Base-by-base conservation (phyloP, 2,113 vertebrate species). In the Xerus inauris region DNA sequence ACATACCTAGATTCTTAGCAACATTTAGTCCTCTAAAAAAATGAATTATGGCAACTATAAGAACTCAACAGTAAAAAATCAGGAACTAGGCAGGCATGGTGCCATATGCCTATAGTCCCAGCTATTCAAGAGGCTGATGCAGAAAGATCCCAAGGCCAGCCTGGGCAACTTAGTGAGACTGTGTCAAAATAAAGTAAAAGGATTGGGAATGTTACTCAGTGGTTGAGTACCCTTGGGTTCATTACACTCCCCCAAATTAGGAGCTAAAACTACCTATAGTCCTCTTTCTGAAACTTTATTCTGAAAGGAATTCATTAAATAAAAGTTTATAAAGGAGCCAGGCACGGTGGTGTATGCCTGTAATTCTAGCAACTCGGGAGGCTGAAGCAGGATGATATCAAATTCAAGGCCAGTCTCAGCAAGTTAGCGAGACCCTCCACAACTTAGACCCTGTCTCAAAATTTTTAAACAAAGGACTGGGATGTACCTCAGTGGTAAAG, bases 21-120 rank as follows among this genome's bases (percentile, higher is more conserved):
- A 85, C 9, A 26, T 54, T 83, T 67, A 49, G 42, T n/a, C 28
- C 17, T 54, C 85, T 45, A 59, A 89, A 84, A 35, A 40, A 62
- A 77, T 71, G 24, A 89, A 51, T 54, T 95, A 54, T 84, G 62
- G 35, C 69, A 30, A 93, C 57, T 47, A 65, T 9, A 76, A 65
- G 72, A 84, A 45, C 57, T 85, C 67, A 14, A 79, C 12, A 77
- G 42, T 83, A 84, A 95, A 82, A 93, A 95, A 65, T 14, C 24
- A 79, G 40, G 54, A 57, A 20, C 7, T 22, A 57, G 54, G 54
- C 54, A 57, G 20, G 20, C 24, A 20, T 57, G 54, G 54, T 57
- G 54, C 54, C 6, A 22, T 7, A 57, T 57, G 54, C 54, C 54
- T 8, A 20, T 57, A 22, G 20, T 57, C 54, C 20, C 54, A 57